These are phyloP conservation scores for Ariopsis seemanni DNA, from an alignment of 2,113 vertebrate species.

Conservation along the genomic window DNA sequence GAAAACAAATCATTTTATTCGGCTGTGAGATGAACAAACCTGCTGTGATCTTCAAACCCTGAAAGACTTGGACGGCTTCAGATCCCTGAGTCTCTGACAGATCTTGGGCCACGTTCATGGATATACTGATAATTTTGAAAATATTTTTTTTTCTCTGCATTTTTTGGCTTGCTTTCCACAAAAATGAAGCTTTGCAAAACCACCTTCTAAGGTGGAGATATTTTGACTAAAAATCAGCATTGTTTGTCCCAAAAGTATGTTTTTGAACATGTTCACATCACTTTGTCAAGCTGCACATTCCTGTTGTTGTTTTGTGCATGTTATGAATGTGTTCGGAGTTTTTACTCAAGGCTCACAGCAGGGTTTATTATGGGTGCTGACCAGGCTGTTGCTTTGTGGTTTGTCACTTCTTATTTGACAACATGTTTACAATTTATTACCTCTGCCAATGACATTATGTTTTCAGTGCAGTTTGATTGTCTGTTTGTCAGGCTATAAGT, in stretches of 20 bases:
- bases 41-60: constrained; percentile 33
- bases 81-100: background rate
- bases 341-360: background rate
- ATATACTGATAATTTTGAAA: background rate
- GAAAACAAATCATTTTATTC: constrained; percentile 27
- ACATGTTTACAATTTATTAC: background rate
- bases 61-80: background rate
- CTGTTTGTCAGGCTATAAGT: too few relatives aligned
- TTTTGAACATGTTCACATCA: background rate
- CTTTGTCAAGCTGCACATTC: too few relatives aligned
- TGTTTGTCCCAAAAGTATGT: too few relatives aligned
- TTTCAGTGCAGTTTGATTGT: too few relatives aligned
- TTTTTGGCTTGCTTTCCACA: background rate
- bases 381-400: background rate
- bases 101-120: background rate
- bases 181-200: background rate
- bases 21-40: background rate
- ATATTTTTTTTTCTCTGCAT: background rate
- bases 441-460: too few relatives aligned
- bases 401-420: background rate
- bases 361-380: background rate
- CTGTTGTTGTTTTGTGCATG: background rate
- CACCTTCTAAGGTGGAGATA: background rate
- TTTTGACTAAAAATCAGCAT: background rate
- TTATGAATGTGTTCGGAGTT: background rate